These are phyloP conservation scores for Serilophus lunatus DNA, from an alignment of 2,113 vertebrate species.

Conservation along the genomic window DNA sequence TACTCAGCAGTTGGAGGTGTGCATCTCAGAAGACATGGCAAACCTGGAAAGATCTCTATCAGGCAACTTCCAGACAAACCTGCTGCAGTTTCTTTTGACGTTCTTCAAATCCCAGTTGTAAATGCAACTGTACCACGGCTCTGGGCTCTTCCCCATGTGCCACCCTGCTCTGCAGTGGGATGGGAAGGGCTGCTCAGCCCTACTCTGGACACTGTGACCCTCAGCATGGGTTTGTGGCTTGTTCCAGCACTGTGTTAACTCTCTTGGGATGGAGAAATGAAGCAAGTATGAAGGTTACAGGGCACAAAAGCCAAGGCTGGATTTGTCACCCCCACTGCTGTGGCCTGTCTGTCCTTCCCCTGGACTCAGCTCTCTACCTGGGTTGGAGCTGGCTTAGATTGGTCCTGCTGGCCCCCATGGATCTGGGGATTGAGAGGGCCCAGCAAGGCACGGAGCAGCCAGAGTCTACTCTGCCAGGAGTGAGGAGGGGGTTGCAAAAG, in stretches of 20 bases:
- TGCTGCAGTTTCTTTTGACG: background rate
- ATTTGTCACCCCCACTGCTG: background rate
- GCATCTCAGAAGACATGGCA: background rate
- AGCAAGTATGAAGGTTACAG: background rate
- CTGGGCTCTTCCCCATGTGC: background rate
- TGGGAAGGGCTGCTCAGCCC: background rate
- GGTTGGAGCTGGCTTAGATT: background rate
- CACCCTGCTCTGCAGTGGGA: background rate
- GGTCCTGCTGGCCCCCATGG: accelerated
- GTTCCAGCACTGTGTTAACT: background rate
- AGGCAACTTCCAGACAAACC: background rate
- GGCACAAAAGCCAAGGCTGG: background rate
- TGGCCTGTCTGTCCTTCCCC: background rate
- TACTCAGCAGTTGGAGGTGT: background rate
- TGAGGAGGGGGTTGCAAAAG: background rate
- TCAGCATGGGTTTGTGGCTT: background rate
- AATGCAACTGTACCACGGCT: background rate
- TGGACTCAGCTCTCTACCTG: background rate
- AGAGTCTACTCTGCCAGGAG: background rate
- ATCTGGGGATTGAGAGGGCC: background rate
- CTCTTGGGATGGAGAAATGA: background rate
- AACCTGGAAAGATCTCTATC: background rate
- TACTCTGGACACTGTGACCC: background rate
- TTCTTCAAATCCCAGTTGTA: background rate
- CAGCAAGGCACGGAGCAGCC: background rate